Percentiles rank a stretch among this genome's conserved stretches.
phyloP scores from a whole-genome alignment of 2,888 invertebrate species.

The Drosophila prolongata region DNA sequence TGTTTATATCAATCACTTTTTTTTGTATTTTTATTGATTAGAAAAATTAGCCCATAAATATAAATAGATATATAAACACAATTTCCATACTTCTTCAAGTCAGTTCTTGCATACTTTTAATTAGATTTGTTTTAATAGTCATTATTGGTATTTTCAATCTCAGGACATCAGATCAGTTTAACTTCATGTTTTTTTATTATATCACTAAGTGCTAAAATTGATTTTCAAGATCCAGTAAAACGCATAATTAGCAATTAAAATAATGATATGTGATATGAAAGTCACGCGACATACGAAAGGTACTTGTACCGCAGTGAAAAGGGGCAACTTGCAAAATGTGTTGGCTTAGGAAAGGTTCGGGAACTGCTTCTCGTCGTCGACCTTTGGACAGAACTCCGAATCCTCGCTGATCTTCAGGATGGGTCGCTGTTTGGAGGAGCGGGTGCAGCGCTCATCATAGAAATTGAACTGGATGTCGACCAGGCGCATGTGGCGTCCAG shows the following conservation, averaged over 20 bases:
- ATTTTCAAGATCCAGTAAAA: no score
- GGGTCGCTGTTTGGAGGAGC: not conserved
- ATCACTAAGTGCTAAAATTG: no score
- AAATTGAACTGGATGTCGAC: conserved; percentile 48
- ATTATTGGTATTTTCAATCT: no score
- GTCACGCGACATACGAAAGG: not conserved
- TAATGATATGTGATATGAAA: not conserved
- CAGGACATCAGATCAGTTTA: no score
- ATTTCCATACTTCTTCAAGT: no score
- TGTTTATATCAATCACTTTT: no score
- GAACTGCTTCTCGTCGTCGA: conserved; percentile 42
- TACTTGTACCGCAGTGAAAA: not conserved
- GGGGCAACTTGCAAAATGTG: not conserved
- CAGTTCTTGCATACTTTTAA: no score
- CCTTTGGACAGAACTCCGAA: conserved; percentile 26
- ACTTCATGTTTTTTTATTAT: no score
- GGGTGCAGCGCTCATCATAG: not conserved
- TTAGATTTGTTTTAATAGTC: no score
- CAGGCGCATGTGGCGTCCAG: conserved; percentile 38
- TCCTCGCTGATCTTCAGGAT: not conserved
- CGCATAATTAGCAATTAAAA: not conserved
- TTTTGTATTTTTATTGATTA: no score
- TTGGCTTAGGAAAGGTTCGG: conserved; percentile 32
- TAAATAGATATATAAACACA: no score
- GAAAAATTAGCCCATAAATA: no score